phyloP scores from a whole-genome alignment of 1,140 invertebrate genomes.

The Rhizoglyphus robini region DNA sequence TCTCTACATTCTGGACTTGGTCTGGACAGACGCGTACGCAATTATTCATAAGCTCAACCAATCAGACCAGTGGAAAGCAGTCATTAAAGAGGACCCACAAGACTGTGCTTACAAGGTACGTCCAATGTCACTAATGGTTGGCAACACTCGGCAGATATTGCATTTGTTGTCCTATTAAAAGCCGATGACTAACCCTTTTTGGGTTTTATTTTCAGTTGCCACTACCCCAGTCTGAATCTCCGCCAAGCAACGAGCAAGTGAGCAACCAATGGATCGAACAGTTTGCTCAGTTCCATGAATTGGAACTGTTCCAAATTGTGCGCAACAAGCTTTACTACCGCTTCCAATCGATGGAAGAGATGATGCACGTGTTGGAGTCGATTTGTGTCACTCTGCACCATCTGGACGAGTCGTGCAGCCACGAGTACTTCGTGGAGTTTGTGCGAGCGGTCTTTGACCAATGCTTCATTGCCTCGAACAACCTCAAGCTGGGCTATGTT shows the following conservation, averaged over 20 bases:
- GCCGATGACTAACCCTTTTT: too few species aligned
- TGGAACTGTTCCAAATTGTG: slow-evolving; percentile 2
- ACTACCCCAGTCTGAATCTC: not conserved
- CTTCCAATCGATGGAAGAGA: slow-evolving; percentile 1
- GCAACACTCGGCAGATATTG: too few species aligned
- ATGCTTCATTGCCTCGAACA: not conserved
- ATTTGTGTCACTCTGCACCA: not conserved
- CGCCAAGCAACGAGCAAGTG: not conserved
- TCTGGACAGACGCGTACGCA: not conserved
- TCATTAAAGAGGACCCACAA: not conserved
- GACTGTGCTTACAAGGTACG: not conserved
- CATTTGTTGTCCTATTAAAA: too few species aligned
- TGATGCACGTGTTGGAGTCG: slow-evolving; percentile 2
- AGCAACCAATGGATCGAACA: slow-evolving; percentile 1
- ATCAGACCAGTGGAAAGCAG: not conserved
- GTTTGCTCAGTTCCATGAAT: not conserved
- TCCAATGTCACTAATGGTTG: too few species aligned
- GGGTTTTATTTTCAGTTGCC: too few species aligned
- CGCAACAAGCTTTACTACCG: not conserved
- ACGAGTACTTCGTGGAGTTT: not conserved
- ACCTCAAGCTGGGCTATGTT: not conserved
- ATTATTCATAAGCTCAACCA: not conserved
- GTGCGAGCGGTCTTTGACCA: not conserved
- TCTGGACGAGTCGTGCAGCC: not conserved
- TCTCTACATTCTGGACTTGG: not conserved